phyloP scores from a whole-genome alignment of 1,140 invertebrate species.

The Saccostrea glomerata region DNA sequence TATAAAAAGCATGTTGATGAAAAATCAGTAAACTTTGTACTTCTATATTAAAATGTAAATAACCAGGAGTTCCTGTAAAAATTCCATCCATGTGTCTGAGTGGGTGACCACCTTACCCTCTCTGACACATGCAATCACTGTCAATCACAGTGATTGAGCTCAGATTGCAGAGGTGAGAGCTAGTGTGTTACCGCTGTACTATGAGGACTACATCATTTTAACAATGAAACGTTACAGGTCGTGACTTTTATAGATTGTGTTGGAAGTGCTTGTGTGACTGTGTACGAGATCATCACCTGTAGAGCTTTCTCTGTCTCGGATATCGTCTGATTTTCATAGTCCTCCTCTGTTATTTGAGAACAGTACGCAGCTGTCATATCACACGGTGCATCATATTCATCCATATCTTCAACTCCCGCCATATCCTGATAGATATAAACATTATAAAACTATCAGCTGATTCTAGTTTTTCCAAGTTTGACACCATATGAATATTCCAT shows the following conservation, averaged over 20 bases:
- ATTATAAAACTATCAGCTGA: neutral
- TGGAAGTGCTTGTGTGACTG: too few species aligned
- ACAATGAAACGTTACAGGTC: too few species aligned
- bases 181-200: neutral
- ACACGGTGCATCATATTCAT: constrained; percentile 63
- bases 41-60: too few species aligned
- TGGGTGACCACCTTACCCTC: too few species aligned
- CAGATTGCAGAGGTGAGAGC: too few species aligned
- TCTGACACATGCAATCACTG: too few species aligned
- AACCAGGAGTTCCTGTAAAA: too few species aligned
- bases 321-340: constrained; percentile 60
- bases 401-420: constrained; percentile 53
- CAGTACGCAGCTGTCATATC: constrained; percentile 56
- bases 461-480: too few species aligned
- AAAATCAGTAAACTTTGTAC: neutral
- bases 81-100: too few species aligned
- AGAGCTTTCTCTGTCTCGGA: constrained; percentile 61
- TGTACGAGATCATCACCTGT: constrained; percentile 45
- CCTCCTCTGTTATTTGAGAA: constrained; percentile 55
- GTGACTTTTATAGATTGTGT: too few species aligned
- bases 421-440: neutral
- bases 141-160: too few species aligned
- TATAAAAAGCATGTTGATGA: neutral
- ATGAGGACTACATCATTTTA: neutral
- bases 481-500: too few species aligned